Evolutionary conservation across 2,888 invertebrate species (phyloP), one percentile per base, ranked within the genome.

Genomic region (Pristionchus maxplancki): DNA sequence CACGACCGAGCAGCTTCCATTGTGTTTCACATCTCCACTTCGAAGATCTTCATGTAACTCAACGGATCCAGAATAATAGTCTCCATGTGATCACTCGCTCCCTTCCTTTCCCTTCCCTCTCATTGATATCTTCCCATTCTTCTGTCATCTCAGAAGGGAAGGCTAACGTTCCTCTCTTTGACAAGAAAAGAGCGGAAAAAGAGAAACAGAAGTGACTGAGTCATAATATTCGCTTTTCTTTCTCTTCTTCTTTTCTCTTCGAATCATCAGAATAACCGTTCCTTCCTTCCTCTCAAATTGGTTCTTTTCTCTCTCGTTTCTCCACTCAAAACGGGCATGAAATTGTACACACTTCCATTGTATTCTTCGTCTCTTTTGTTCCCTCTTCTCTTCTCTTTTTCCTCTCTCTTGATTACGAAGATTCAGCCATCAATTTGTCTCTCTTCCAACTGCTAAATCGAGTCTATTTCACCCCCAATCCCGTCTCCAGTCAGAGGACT

Each of bases 181-280:
- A 34, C 31, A 67, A 67, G n/a, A 37, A 71, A 17, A 71, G 71
- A 37, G 24, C n/a, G n/a, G n/a, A 28, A 44, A 40, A 37, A 40
- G 40, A 74, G 74, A 74, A 74, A 40, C 40, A 40, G 37, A 37
- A 74, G 74, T 74, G 74, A 31, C 28, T 64, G 64, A 74, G 37
- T 74, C 74, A 74, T 74, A 74, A 74, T 74, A 74, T 74, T 37
- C 40, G 74, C 40, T 40, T 58, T 11, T 74, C 74, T 31, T 67
- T 34, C 31, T 74, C 74, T 74, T 40, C 40, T 74, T 20, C 24
- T 74, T 40, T 40, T 40, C 40, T 40, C 40, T 74, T 24, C n/a
- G 74, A 74, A 40, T 74, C 74, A 40, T 37, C 74, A 40, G 74
- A 74, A 58, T 58, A 58, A 74, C 74, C 37, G 74, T 74, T 74